Conservation (phyloP, 2,888 invertebrate genomes). For the Taphrorychus bicolor region DNA sequence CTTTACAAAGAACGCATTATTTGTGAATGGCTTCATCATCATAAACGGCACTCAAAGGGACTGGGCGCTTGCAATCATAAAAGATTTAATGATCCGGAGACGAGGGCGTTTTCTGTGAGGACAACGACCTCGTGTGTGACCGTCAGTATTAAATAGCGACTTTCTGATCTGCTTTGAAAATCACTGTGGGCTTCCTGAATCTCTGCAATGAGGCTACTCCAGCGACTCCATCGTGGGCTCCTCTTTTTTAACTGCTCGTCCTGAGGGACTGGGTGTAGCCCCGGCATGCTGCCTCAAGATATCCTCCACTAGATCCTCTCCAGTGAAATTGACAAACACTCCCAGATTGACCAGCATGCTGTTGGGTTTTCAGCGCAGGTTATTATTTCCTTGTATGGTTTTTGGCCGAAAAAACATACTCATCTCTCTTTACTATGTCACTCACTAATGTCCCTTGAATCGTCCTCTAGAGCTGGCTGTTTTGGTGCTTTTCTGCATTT, state of each 20-base stretch:
- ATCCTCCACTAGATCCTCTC: constrained; percentile 66
- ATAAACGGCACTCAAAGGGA: no score
- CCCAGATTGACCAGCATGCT: constrained; percentile 76
- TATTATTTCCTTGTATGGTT: constrained; percentile 61
- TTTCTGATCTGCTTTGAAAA: constrained; percentile 67
- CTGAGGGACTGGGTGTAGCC: constrained; percentile 44
- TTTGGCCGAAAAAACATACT: constrained; percentile 56
- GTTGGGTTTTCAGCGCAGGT: constrained; percentile 82
- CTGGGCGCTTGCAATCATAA: no score
- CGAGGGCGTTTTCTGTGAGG: no score
- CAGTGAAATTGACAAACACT: constrained; percentile 78
- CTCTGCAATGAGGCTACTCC: constrained; percentile 62
- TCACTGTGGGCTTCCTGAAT: constrained; percentile 70
- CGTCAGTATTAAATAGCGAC: constrained; percentile 72
- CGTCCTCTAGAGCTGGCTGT: constrained; percentile 64
- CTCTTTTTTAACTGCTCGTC: constrained; percentile 17
- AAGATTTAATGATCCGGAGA: no score
- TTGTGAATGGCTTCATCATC: no score
- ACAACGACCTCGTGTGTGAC: constrained; percentile 79
- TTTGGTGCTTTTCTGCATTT: constrained; percentile 54
- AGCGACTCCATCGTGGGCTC: constrained; percentile 43
- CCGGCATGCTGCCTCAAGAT: constrained; percentile 57
- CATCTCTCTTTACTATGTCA: constrained; percentile 83
- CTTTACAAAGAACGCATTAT: no score
- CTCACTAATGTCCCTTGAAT: constrained; percentile 90